These are phyloP conservation scores for Heterodera schachtii DNA, from an alignment of 1,140 invertebrate genomes.

Conservation along the genomic window DNA sequence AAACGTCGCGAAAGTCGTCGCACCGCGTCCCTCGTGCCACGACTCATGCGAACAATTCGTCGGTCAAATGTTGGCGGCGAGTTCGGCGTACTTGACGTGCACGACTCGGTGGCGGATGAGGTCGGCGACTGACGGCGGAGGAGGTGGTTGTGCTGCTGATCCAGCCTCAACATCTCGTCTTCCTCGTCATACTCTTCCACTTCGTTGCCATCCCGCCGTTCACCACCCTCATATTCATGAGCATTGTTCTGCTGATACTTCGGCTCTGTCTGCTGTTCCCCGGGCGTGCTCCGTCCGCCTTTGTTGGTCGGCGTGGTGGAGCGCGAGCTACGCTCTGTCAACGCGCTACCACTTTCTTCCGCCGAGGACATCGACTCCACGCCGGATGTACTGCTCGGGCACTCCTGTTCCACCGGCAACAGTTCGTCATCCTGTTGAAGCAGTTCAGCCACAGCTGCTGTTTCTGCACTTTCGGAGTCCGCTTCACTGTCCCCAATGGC, in stretches of 20 bases:
- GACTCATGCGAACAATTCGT: conserved; percentile 22
- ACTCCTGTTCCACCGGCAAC: neutral
- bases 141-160: neutral
- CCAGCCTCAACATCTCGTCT: neutral
- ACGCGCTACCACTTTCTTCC: neutral
- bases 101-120: conserved; percentile 5
- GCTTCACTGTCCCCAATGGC: neutral
- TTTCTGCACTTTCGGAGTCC: neutral
- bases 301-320: conserved; percentile 8
- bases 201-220: no score
- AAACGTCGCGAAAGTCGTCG: conserved; percentile 25
- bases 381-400: conserved; percentile 28
- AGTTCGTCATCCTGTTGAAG: conserved; percentile 14
- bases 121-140: neutral
- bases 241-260: neutral
- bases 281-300: neutral
- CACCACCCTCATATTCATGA: neutral
- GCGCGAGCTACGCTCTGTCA: neutral
- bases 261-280: neutral
- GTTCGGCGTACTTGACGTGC: conserved; percentile 17
- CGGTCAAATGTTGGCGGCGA: conserved; percentile 29
- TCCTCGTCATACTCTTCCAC: neutral
- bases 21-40: conserved; percentile 14
- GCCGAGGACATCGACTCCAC: conserved; percentile 27
- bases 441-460: neutral